Percentiles rank a stretch among this genome's conserved stretches.
These are phyloP conservation scores for Hirtodrosophila alboralis DNA, from an alignment of 2,888 invertebrate genomes.

Conservation along the genomic window DNA sequence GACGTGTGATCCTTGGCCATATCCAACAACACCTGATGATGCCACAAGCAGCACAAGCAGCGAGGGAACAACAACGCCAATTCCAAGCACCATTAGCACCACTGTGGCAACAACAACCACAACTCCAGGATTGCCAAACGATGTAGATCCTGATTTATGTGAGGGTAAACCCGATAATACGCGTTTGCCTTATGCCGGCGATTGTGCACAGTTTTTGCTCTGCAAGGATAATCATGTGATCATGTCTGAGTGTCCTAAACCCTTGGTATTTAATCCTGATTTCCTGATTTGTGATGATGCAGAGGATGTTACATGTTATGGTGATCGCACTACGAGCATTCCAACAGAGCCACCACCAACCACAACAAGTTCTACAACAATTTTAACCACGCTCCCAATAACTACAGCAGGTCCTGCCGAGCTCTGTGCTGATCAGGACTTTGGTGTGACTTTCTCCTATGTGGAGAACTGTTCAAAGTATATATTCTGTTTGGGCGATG, in stretches of 20 bases:
- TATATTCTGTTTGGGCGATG: conserved; percentile 60
- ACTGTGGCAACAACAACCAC: conserved; percentile 32
- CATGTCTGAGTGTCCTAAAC: conserved; percentile 51
- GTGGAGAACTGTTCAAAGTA: conserved; percentile 60
- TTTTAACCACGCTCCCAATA: conserved; percentile 27
- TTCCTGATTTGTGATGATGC: conserved; percentile 64
- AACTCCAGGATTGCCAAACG: conserved; percentile 45
- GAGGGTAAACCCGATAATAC: conserved; percentile 35
- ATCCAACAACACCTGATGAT: conserved; percentile 38
- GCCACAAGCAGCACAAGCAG: conserved; percentile 8
- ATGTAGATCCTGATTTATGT: conserved; percentile 52
- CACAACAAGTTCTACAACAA: conserved; percentile 35
- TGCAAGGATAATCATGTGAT: conserved; percentile 50
- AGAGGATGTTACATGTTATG: conserved; percentile 54
- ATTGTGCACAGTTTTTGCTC: conserved; percentile 67
- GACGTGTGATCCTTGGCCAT: conserved; percentile 39
- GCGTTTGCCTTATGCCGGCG: conserved; percentile 56
- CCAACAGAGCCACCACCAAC: conserved; percentile 36
- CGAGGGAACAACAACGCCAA: conserved; percentile 1
- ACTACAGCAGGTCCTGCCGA: conserved; percentile 49
- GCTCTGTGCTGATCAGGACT: conserved; percentile 37
- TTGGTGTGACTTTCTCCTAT: conserved; percentile 51
- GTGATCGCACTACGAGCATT: conserved; percentile 51
- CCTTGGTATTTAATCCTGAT: conserved; percentile 62
- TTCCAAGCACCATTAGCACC: conserved; percentile 14